phyloP scores from a whole-genome alignment of 2,113 vertebrate species.

The Pimephales promelas region DNA sequence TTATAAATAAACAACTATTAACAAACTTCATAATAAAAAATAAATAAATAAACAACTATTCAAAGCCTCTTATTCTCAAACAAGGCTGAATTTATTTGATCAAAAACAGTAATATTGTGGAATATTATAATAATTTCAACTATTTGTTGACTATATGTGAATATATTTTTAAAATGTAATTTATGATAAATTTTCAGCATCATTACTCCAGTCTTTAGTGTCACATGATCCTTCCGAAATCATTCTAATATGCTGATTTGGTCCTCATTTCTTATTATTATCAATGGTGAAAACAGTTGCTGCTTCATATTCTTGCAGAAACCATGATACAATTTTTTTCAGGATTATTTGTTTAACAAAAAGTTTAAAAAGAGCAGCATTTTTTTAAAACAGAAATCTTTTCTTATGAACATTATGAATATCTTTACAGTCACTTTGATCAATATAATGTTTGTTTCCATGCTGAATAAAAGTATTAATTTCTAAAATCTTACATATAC shows the following conservation, averaged over 20 bases:
- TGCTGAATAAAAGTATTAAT: background rate
- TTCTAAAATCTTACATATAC: background rate
- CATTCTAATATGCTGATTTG: background rate
- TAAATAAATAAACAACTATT: too few relatives aligned
- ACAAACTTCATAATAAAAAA: too few relatives aligned
- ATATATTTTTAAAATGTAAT: background rate
- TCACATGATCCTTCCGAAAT: background rate
- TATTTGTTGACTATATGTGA: background rate
- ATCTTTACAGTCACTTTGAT: background rate
- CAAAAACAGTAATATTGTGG: background rate
- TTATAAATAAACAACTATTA: too few relatives aligned
- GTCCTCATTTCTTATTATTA: background rate
- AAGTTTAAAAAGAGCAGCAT: background rate
- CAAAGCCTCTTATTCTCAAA: background rate
- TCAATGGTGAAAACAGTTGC: background rate
- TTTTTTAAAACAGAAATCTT: background rate
- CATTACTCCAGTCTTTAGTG: background rate
- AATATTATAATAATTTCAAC: background rate
- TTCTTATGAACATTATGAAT: background rate
- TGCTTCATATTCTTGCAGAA: background rate
- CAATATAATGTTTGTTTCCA: background rate
- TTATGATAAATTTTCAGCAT: background rate
- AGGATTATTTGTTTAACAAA: background rate
- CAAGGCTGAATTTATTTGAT: background rate
- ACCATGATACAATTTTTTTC: background rate